Base-by-base conservation (phyloP, 1,140 invertebrate genomes). In the Drosophila kanapiae region DNA sequence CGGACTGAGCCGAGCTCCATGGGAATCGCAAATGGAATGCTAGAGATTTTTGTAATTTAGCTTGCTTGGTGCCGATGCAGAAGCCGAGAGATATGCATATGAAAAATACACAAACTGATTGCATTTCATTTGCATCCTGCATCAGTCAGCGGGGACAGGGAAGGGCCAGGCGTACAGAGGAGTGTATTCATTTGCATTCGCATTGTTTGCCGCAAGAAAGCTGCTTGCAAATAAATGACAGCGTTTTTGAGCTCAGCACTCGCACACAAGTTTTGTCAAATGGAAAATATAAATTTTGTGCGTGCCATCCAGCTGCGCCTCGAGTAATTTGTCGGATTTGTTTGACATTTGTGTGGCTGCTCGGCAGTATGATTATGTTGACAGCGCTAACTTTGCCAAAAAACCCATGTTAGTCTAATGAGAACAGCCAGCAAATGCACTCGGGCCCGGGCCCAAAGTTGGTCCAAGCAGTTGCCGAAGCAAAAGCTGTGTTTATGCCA, bases 321-420 rank as follows among this genome's bases (percentile, higher is more conserved):
- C 63, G 59, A 71, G 72, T 71, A 80, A 88, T 88, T 88, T 87
- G 80, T 87, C 84, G 75, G 69, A 80, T 68, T 74, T 81, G 69
- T 87, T 80, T 84, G 84, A 88, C 84, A 88, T 80, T 77, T 69
- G 57, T 69, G 35, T 27, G 45, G 58, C 35, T 62, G 62, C 37
- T 56, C 33, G 59, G 42, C 38, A 45, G 35, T 23, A 64, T 43
- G 69, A 74, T 75, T 72, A 61, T 54, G 64, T 71, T 16, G 64
- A 31, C n/a, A 57, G 49, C 29, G 43, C 43, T 37, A 68, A 70
- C 67, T 70, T 56, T 70, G 48, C 16, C 48, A 16, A 67, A 67
- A 53, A 70, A 43, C 33, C 48, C 43, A 59, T 74, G 68, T 72
- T 60, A 60, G 45, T 51, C 53, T 72, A 72, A 74, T 74, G 70